These are phyloP conservation scores for Thamnophis sirtalis DNA, from an alignment of 2,113 vertebrate species.

Conservation along the genomic window DNA sequence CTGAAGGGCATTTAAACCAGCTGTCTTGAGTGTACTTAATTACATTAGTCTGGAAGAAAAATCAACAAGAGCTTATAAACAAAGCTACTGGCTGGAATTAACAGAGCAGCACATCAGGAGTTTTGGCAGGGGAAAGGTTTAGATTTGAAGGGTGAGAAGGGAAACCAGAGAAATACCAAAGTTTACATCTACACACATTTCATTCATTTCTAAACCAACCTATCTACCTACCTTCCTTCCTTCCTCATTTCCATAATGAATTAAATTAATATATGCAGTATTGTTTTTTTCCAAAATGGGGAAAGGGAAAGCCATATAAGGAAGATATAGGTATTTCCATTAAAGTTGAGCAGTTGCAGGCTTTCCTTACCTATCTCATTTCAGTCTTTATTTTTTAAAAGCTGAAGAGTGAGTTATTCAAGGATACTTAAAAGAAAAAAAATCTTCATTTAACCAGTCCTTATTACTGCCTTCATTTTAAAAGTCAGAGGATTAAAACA, in stretches of 20 bases:
- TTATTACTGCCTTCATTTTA: constrained; percentile 43
- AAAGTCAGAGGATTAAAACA: constrained; percentile 49
- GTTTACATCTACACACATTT: neutral
- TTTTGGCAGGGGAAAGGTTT: neutral
- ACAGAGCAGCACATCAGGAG: constrained; percentile 45
- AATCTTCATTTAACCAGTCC: constrained; percentile 37
- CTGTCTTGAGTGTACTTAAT: constrained; percentile 58
- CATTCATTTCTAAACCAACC: neutral
- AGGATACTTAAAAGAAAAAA: neutral
- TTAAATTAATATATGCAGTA: neutral
- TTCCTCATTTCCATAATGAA: neutral
- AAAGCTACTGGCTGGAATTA: constrained; percentile 56
- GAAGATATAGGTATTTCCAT: constrained; percentile 11
- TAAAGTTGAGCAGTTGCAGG: neutral
- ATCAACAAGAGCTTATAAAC: constrained; percentile 41
- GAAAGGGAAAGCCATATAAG: neutral
- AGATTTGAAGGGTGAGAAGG: neutral
- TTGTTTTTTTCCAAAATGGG: neutral
- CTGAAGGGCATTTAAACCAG: constrained; percentile 50
- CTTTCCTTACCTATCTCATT: constrained; percentile 25
- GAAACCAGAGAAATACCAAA: neutral
- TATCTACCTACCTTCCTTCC: neutral
- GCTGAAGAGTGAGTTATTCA: neutral
- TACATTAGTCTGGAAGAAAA: constrained; percentile 39
- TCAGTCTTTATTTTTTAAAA: constrained; percentile 38